Evolutionary conservation across 92 coral and sea anemone genomes (phyloP).

Genomic region (Zoanthus sansibaricus): DNA sequence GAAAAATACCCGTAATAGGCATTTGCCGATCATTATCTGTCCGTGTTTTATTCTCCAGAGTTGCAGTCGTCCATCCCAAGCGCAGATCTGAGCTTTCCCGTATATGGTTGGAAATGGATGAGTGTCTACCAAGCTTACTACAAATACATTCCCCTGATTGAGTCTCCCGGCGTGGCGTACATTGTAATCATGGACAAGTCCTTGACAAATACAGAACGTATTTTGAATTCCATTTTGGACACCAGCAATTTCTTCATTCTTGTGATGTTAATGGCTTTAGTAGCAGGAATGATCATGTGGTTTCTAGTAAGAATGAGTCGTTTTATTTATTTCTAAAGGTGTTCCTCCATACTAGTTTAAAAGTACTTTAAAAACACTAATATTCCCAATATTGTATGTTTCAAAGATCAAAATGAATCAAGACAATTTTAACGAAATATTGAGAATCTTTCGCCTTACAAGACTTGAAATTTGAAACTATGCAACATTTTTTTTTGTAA

Average conservation of each 20-base stretch:
- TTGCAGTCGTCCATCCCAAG: slow-evolving; percentile 1
- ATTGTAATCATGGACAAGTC: slow-evolving; percentile 65
- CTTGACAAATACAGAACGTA: slow-evolving; percentile 45
- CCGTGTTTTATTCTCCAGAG: background rate
- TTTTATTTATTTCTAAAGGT: too few species aligned
- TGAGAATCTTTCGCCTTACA: too few species aligned
- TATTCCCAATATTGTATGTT: too few species aligned
- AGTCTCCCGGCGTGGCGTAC: slow-evolving; percentile 84
- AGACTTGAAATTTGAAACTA: too few species aligned
- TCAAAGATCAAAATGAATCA: too few species aligned
- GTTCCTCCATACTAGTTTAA: too few species aligned
- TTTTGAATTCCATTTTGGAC: slow-evolving; percentile 59
- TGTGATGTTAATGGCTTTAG: slow-evolving; percentile 60
- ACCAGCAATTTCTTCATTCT: slow-evolving; percentile 67
- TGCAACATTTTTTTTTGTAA: too few species aligned
- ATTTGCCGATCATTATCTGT: background rate
- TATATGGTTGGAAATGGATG: slow-evolving; percentile 87
- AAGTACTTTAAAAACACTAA: too few species aligned
- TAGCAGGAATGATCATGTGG: slow-evolving; percentile 82
- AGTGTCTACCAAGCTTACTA: slow-evolving; percentile 57
- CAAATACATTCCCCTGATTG: slow-evolving; percentile 73
- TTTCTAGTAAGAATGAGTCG: slow-evolving; percentile 64
- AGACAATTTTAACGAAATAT: too few species aligned
- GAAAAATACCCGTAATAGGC: too few species aligned
- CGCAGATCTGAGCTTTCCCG: slow-evolving; percentile 76